Conservation (phyloP, 2,113 vertebrate species). For the Lucifuga dentata region DNA sequence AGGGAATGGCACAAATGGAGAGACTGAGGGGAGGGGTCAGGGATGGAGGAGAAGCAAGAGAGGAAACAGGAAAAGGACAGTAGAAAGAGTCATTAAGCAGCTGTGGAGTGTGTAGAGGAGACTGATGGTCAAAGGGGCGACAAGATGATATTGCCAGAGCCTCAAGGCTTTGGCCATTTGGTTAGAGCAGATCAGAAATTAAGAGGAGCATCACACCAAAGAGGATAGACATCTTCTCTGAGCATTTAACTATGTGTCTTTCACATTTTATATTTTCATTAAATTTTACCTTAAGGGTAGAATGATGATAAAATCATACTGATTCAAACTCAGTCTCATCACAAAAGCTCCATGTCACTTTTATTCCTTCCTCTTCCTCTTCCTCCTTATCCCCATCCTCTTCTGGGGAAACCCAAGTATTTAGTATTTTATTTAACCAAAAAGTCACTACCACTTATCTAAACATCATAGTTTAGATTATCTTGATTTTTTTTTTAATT, state of each 20-base stretch:
- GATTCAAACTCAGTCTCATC: conserved; percentile 33
- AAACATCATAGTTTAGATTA: too few relatives aligned
- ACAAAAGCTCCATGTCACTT: conserved; percentile 15
- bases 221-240: conserved; percentile 39
- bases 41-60: conserved; percentile 33
- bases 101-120: conserved; percentile 24
- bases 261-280: conserved; percentile 52
- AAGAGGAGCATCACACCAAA: conserved; percentile 55
- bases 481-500: too few relatives aligned
- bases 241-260: conserved; percentile 36
- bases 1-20: conserved; percentile 45
- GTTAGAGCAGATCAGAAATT: conserved; percentile 60
- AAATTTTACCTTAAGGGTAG: conserved; percentile 42
- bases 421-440: too few relatives aligned
- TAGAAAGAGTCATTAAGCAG: conserved; percentile 57
- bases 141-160: conserved; percentile 49
- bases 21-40: conserved; percentile 56
- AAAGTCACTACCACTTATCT: too few relatives aligned
- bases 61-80: conserved; percentile 24
- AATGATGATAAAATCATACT: conserved; percentile 22
- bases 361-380: not conserved
- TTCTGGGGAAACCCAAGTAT: too few relatives aligned
- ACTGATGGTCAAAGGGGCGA: conserved; percentile 5
- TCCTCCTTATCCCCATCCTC: too few relatives aligned
- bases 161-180: conserved; percentile 68